phyloP scores from a whole-genome alignment of 1,140 invertebrate species.

The Lepidurus apus region DNA sequence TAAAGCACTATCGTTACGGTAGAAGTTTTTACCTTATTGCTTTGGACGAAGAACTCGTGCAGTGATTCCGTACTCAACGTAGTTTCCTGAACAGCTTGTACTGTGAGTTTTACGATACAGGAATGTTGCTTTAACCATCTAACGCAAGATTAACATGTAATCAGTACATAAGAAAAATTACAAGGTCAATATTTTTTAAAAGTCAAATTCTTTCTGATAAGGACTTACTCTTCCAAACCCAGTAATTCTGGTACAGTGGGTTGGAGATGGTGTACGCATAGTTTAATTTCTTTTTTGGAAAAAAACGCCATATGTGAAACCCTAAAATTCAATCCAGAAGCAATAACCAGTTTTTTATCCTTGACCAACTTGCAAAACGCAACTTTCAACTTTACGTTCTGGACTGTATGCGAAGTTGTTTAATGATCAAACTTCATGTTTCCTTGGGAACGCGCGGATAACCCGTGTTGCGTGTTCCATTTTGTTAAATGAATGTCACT shows the following conservation, averaged over 20 bases:
- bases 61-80: background rate
- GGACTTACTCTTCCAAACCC: no score
- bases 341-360: no score
- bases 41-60: background rate
- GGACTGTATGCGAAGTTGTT: background rate
- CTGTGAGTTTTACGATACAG: background rate
- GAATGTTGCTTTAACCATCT: background rate
- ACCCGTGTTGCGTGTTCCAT: background rate
- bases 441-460: background rate
- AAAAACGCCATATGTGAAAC: no score
- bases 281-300: no score
- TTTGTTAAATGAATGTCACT: background rate
- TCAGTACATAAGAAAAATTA: no score
- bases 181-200: no score
- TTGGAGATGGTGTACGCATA: no score
- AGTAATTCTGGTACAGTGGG: no score
- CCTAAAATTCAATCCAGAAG: no score
- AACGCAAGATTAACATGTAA: background rate
- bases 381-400: background rate
- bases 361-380: no score
- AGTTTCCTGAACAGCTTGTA: background rate
- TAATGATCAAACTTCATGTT: background rate
- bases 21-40: background rate
- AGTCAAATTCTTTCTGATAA: no score
- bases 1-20: background rate